These are phyloP conservation scores for Baronia brevicornis DNA, from an alignment of 2,888 invertebrate genomes.

Conservation along the genomic window DNA sequence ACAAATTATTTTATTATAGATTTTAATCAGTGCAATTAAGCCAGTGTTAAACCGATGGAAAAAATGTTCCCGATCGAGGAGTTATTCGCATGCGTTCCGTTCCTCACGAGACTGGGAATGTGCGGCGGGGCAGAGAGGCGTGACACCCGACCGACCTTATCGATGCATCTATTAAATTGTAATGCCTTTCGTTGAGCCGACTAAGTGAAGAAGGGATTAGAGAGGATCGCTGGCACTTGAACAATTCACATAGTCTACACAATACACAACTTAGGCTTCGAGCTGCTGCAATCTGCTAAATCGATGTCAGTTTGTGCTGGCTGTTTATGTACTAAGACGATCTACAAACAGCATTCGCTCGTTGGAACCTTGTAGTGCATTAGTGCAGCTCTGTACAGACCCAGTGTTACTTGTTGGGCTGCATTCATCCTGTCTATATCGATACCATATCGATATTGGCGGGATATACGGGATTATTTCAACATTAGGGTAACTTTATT, in stretches of 20 bases:
- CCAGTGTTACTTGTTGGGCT: too few species aligned
- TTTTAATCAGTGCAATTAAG: constrained; percentile 47
- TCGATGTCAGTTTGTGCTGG: constrained; percentile 5
- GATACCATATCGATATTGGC: too few species aligned
- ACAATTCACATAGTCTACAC: constrained; percentile 28
- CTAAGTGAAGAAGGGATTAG: constrained; percentile 42
- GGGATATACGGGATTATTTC: too few species aligned
- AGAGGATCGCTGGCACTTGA: constrained; percentile 23
- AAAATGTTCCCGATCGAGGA: constrained; percentile 38
- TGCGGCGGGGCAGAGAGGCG: constrained; percentile 30
- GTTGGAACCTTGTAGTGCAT: too few species aligned
- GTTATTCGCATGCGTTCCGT: constrained; percentile 45
- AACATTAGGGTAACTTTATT: too few species aligned
- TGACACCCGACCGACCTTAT: constrained; percentile 43
- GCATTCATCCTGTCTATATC: too few species aligned
- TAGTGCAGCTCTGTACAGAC: too few species aligned
- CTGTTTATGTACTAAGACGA: too few species aligned
- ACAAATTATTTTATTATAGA: constrained; percentile 50
- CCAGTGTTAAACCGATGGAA: constrained; percentile 37
- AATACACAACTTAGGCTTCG: constrained; percentile 20
- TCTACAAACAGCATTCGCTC: too few species aligned
- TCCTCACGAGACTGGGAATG: constrained; percentile 37
- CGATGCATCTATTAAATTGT: constrained; percentile 42
- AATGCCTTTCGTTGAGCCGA: constrained; percentile 40
- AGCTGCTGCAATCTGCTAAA: constrained; percentile 12